Percentiles rank a stretch among this genome's conserved stretches.
These are phyloP conservation scores for Aegithalos caudatus DNA, from an alignment of 2,113 vertebrate genomes.

Conservation along the genomic window DNA sequence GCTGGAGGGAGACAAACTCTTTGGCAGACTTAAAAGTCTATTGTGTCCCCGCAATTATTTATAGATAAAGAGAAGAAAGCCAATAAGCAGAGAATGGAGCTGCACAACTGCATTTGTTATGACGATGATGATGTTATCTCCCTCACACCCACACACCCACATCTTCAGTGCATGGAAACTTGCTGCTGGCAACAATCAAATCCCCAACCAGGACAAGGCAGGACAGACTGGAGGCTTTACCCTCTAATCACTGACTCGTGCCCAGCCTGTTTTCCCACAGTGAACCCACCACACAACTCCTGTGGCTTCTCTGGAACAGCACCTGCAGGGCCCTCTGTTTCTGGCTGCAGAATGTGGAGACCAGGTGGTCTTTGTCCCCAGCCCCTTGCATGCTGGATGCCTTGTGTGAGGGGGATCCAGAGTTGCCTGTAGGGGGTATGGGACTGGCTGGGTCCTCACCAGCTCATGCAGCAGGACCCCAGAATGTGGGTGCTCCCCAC, in stretches of 20 bases:
- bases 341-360: background rate
- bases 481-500: background rate
- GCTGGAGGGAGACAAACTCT: slow-evolving; percentile 56
- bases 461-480: background rate
- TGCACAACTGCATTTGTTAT: slow-evolving; percentile 19
- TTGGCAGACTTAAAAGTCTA: slow-evolving; percentile 50
- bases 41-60: slow-evolving; percentile 58
- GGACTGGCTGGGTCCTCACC: background rate
- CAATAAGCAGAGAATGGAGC: slow-evolving; percentile 24
- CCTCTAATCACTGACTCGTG: background rate
- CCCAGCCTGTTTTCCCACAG: background rate
- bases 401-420: fast-evolving
- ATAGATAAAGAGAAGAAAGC: slow-evolving; percentile 60
- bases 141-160: background rate
- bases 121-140: slow-evolving; percentile 37
- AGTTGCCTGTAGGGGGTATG: fast-evolving
- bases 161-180: background rate
- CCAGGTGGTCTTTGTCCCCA: fast-evolving
- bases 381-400: background rate
- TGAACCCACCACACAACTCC: background rate
- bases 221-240: background rate
- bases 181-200: background rate
- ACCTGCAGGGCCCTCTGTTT: background rate
- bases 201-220: background rate
- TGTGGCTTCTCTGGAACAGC: background rate